Base-by-base conservation (phyloP, 2,113 vertebrate species). In the Myotis lucifugus region DNA sequence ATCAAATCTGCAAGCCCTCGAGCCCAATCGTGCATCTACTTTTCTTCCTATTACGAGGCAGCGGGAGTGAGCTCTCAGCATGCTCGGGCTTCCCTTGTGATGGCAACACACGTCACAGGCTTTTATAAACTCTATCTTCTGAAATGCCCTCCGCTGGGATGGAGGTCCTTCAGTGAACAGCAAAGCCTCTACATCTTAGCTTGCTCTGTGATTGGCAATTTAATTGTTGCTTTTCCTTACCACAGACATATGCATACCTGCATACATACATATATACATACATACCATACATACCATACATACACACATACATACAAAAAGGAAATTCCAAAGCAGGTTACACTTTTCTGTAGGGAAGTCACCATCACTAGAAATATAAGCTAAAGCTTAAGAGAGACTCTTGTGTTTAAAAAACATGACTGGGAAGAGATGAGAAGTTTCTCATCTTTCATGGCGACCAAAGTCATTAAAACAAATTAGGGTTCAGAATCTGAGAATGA, bases 151-250 rank as follows among this genome's bases (percentile, higher is more conserved):
- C 9, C 0, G 54, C 69, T 32, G 52, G 21, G 66, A 52, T 0
- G 13, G 64, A 81, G 70, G n/a, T 19, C 32, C 27, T 74, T 81
- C 1, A 0, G 0, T 10, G 50, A 42, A 69, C 5, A 61, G 61
- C 32, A 85, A 76, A 97, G 48, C 14, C 61, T 27, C 2, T 19
- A 11, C 3, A 25, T 54, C 69, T 87, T 46, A 48, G 27, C 42
- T 61, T 81, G n/a, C 29, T 25, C 85, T 9, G 29, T 8, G 50
- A 72, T 3, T n/a, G 52, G 74, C 10, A 73, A 12, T 34, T 90
- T 91, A 72, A 52, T 25, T 50, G 34, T 21, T 61, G 40, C n/a
- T 59, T 83, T 83, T 78, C 73, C 67, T 93, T 46, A 52, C 56
- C 18, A 67, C 18, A 67, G 25, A 48, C 29, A 32, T 8, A 88